Base-by-base conservation (phyloP, 2,888 invertebrate genomes). In the Aphidoletes aphidimyza region DNA sequence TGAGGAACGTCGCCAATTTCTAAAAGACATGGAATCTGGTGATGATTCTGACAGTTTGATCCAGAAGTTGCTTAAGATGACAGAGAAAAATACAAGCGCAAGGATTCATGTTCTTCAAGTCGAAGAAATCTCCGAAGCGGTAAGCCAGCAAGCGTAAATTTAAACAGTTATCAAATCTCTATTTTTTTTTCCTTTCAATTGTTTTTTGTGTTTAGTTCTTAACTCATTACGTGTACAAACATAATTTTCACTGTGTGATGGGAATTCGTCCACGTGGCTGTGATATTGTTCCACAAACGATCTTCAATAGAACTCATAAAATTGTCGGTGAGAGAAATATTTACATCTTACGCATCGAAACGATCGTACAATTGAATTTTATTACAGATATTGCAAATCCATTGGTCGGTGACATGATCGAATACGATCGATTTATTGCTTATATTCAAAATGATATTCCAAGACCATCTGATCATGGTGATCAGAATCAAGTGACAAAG, bases 351-450 rank as follows among this genome's bases (percentile, higher is more conserved):
- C n/a, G n/a, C n/a, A n/a, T n/a, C n/a, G n/a, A n/a, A n/a, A n/a
- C n/a, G n/a, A 19, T 5, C 22, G 9, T 54, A 5, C 17, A n/a
- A n/a, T 54, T 54, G 11, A 14, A 42, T 42, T 42, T 14, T 42
- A 42, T 47, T 5, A 26, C 81, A 81, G 81, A 81, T 11, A 37
- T 81, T 37, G n/a, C 81, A 11, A 81, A 81, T 81, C 81, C 81
- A 81, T 81, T 81, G 81, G 22, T 81, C 17, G 81, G 81, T 2
- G 81, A 81, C 14, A 0, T 37, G 1, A 9, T 5, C n/a, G 81
- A 81, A 37, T 81, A 81, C n/a, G 37, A 37, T 3, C 17, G 81
- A 81, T 81, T 81, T n/a, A 22, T 81, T 30, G 5, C 11, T 39
- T 39, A 39, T 39, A 39, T 11, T 5, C 39, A 39, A 39, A 39